phyloP scores from a whole-genome alignment of 2,113 vertebrate species.

The Panthera uncia region DNA sequence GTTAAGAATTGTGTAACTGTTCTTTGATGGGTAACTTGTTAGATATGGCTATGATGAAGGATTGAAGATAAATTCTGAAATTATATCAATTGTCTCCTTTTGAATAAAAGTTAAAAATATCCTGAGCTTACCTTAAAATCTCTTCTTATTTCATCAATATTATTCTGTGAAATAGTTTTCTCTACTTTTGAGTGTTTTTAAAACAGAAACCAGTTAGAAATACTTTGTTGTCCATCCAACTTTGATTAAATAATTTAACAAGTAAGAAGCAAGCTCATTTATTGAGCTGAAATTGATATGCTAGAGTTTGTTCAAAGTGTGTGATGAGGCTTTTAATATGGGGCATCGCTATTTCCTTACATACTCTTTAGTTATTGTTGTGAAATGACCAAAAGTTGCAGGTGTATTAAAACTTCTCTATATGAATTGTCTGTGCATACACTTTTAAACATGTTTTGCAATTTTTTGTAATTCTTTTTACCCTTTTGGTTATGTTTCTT shows the following conservation, averaged over 20 bases:
- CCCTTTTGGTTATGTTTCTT: neutral
- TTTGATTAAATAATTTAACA: neutral
- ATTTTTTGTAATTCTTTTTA: neutral
- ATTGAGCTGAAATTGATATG: neutral
- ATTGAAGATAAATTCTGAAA: slow-evolving; percentile 27
- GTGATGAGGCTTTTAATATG: neutral
- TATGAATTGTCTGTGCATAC: neutral
- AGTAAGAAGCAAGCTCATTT: neutral
- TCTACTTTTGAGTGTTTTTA: neutral
- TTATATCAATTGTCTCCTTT: neutral
- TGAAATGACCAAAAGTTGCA: neutral
- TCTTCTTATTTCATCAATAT: neutral
- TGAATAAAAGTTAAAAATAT: slow-evolving; percentile 25
- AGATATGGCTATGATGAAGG: neutral
- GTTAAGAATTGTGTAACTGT: neutral
- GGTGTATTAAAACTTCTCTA: neutral
- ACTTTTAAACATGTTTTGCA: neutral
- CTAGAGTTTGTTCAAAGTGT: neutral
- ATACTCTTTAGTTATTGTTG: neutral
- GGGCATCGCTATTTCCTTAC: neutral
- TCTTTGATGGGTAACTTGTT: neutral
- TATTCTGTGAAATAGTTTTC: neutral
- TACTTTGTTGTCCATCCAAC: neutral
- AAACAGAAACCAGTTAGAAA: neutral
- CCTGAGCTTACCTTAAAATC: neutral